Evolutionary conservation across 2,797 vertebrate genomes (phyloP), one percentile per base, ranked within the genome.

Genomic region (Hapalemur alaotrensis): DNA sequence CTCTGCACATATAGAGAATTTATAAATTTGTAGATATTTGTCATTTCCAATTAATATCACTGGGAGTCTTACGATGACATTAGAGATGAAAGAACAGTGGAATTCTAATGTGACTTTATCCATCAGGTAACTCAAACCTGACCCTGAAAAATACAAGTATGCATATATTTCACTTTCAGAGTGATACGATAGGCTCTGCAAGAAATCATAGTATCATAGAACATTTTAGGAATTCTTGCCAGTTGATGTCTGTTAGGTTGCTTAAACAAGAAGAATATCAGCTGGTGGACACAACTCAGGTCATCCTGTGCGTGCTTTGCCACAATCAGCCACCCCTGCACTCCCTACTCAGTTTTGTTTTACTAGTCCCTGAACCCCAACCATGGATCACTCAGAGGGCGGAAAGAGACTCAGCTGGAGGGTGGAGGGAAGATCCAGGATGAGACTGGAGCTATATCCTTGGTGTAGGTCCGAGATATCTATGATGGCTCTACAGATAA

Each of bases 11-110:
- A 83, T 7, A 91, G 38, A 93, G n/a, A 92, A 96, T 87, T 89
- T 87, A 96, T 80, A 93, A 78, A 91, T 89, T 87, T 94, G 23
- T 83, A 94, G n/a, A 70, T 50, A 89, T 95, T 95, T 94, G 50
- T 94, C 89, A 89, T 70, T 94, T 91, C 23, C 82, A 89, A 87
- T 93, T 96, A 97, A 93, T 96, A 94, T 79, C 81, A 80, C 43
- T 12, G 9, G 18, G 43, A 52, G 6, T 82, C n/a, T 15, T 91
- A 14, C 54, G 6, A 63, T 76, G 15, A 22, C 15, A 9, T 52
- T 83, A 89, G 28, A 13, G 30, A 87, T 76, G 46, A 96, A 89
- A 82, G 17, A 94, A 84, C 25, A 82, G 65, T 84, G 43, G 54
- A 63, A 86, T 87, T 93, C 82, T 89, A 89, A 67, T 54, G 30